phyloP scores from a whole-genome alignment of 2,113 vertebrate species.

The Guaruba guarouba region DNA sequence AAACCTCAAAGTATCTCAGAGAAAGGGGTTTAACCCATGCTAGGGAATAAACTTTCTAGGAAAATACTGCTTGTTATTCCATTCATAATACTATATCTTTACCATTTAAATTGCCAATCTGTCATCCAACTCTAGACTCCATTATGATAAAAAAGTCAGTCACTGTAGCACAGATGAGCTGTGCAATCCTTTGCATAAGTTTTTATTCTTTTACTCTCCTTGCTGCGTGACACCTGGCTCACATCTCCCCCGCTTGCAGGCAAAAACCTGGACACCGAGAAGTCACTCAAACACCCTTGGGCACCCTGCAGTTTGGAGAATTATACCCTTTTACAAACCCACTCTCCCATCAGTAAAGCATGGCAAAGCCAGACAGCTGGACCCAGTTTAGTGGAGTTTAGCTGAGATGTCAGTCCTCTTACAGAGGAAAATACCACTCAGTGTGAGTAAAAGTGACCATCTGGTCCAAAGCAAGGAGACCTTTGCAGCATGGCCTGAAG shows the following conservation, averaged over 20 bases:
- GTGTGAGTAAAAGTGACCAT: constrained; percentile 9
- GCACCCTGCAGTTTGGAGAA: neutral
- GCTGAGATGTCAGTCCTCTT: neutral
- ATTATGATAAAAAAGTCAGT: neutral
- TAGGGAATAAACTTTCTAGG: neutral
- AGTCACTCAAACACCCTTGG: neutral
- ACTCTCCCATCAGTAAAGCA: neutral
- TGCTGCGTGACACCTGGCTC: neutral
- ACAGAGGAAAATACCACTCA: neutral
- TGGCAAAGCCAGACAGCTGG: neutral
- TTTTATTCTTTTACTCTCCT: neutral
- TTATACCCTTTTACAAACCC: neutral
- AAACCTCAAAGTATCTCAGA: neutral
- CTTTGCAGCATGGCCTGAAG: constrained; percentile 15
- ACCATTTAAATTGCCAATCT: neutral
- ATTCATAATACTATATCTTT: neutral
- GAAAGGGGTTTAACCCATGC: neutral
- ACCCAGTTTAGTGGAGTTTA: neutral
- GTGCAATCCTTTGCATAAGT: neutral
- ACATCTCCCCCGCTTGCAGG: neutral
- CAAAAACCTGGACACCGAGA: neutral
- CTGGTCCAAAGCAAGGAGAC: neutral
- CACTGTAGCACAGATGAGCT: neutral
- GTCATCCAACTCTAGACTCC: neutral
- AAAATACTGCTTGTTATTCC: neutral